Conservation (phyloP, 2,888 invertebrate genomes). For the Zygogramma bicolorata region DNA sequence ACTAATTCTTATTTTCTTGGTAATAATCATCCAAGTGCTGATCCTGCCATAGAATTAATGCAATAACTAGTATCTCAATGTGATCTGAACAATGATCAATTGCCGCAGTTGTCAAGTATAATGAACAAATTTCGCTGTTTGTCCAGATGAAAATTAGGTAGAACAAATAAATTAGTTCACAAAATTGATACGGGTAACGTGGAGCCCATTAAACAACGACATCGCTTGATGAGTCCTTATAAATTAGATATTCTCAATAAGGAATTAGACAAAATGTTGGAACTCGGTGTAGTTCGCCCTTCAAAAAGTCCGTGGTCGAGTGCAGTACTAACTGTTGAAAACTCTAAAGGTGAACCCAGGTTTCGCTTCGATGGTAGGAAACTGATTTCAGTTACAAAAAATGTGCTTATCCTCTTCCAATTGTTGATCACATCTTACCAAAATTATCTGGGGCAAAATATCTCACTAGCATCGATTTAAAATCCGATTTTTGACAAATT, state of each 20-base stretch:
- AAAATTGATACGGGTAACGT: too few relatives aligned
- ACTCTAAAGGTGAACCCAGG: conserved; percentile 8
- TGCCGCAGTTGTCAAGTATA: background rate
- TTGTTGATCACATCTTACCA: conserved; percentile 40
- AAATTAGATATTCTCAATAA: too few relatives aligned
- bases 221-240: too few relatives aligned
- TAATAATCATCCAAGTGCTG: background rate
- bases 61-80: background rate
- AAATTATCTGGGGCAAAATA: conserved; percentile 28
- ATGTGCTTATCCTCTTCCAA: conserved; percentile 49
- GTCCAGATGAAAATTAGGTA: background rate
- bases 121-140: background rate
- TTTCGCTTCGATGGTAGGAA: conserved; percentile 50
- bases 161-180: background rate
- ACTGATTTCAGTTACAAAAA: conserved; percentile 46
- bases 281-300: conserved; percentile 45
- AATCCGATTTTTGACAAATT: conserved; percentile 50
- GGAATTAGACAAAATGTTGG: too few relatives aligned
- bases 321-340: conserved; percentile 39
- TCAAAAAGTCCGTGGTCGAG: conserved; percentile 48
- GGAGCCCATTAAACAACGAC: background rate
- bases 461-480: conserved; percentile 44
- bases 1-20: background rate
- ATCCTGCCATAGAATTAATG: background rate
- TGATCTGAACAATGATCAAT: background rate